These are phyloP conservation scores for Sebastes diploproa DNA, from an alignment of 2,797 vertebrate species.

Conservation along the genomic window DNA sequence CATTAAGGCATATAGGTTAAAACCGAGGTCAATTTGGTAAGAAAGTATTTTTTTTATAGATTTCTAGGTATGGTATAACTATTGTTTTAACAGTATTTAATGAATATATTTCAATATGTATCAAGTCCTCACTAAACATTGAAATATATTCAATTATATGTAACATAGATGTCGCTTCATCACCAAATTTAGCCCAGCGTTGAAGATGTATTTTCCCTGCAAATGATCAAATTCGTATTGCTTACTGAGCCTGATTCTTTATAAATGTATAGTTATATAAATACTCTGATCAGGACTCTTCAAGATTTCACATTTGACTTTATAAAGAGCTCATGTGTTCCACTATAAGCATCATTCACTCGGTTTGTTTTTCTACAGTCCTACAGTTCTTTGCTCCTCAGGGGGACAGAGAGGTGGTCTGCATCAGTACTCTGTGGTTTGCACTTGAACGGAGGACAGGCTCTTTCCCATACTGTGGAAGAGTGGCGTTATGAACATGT, in stretches of 20 bases:
- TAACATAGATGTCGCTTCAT: not conserved
- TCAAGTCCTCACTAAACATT: not conserved
- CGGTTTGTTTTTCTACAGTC: not conserved
- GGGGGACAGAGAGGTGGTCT: not conserved
- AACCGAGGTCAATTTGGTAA: accelerated
- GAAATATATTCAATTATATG: not conserved
- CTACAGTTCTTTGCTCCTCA: not conserved
- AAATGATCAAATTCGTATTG: not conserved
- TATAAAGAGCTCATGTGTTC: slow-evolving; percentile 19
- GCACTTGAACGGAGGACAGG: slow-evolving; percentile 84
- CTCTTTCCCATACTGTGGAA: slow-evolving; percentile 84
- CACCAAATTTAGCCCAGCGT: not conserved
- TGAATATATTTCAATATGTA: not conserved
- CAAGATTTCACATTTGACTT: slow-evolving; percentile 1
- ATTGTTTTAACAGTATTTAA: not conserved
- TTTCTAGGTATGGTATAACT: not conserved
- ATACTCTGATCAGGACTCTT: not conserved
- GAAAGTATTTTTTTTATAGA: not conserved
- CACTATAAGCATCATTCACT: not conserved
- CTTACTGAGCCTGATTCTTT: not conserved
- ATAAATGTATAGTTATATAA: accelerated
- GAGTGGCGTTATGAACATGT: slow-evolving; percentile 83
- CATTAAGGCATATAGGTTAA: not conserved
- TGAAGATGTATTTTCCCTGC: not conserved
- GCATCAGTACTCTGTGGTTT: slow-evolving; percentile 78